Conservation (phyloP, 2,888 invertebrate species). For the Drosophila incognita region DNA sequence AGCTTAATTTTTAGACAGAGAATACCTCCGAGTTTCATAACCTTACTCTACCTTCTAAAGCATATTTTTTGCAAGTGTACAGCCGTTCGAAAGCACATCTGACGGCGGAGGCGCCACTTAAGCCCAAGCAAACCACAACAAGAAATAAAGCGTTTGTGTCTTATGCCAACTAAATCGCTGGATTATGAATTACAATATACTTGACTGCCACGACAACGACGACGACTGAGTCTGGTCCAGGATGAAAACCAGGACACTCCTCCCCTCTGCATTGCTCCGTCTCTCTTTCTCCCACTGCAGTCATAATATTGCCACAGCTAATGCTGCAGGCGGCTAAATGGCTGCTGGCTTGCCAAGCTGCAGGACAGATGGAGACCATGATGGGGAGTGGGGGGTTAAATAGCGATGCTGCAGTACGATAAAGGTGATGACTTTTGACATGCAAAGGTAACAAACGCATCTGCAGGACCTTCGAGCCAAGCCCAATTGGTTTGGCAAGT, state of each 20-base stretch:
- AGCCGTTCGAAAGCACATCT: constrained; percentile 20
- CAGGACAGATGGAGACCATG: background rate
- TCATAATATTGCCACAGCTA: constrained; percentile 78
- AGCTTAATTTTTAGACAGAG: background rate
- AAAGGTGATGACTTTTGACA: constrained; percentile 80
- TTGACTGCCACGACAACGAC: constrained; percentile 59
- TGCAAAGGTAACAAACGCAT: constrained; percentile 56
- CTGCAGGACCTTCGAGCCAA: constrained; percentile 33
- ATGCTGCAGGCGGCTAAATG: constrained; percentile 63
- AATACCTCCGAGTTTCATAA: background rate
- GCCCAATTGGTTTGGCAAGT: constrained; percentile 67
- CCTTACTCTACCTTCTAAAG: background rate
- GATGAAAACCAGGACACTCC: constrained; percentile 7
- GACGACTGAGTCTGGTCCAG: constrained; percentile 18
- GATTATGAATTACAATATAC: constrained; percentile 81
- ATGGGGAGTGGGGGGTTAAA: background rate
- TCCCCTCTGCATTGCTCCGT: background rate
- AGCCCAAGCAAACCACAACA: constrained; percentile 73
- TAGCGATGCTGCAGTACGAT: constrained; percentile 58
- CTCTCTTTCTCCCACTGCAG: constrained; percentile 33
- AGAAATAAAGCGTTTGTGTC: constrained; percentile 76
- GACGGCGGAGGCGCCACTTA: constrained; percentile 56
- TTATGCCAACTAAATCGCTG: constrained; percentile 76
- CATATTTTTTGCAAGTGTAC: background rate
- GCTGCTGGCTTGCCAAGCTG: constrained; percentile 36